Evolutionary conservation across 1,140 invertebrate species (phyloP).

Genomic region (Orussus abietinus): DNA sequence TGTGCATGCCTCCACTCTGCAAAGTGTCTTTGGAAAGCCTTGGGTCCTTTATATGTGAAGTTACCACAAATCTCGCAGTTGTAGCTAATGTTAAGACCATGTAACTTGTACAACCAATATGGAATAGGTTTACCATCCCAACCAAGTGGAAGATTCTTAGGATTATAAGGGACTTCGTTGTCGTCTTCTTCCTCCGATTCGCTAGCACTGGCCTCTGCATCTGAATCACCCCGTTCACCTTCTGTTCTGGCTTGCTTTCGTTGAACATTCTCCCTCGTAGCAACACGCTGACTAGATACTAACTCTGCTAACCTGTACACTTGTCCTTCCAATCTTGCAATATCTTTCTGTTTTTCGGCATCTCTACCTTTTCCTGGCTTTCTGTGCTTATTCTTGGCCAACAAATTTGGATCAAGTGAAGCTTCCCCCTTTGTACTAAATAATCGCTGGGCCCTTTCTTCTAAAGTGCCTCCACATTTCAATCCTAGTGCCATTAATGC

Average conservation of each 20-base stretch:
- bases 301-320: conserved; percentile 83
- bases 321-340: conserved; percentile 83
- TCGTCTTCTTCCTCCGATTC: conserved; percentile 86
- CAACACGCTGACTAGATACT: conserved; percentile 76
- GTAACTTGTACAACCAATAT: conserved; percentile 99
- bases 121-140: conserved; percentile 99
- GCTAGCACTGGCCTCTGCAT: conserved; percentile 81
- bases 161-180: conserved; percentile 96
- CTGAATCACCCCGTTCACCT: conserved; percentile 89
- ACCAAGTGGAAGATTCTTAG: conserved; percentile 96
- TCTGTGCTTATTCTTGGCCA: conserved; percentile 78
- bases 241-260: conserved; percentile 95
- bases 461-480: conserved; percentile 97
- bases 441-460: conserved; percentile 93
- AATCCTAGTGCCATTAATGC: conserved; percentile 95
- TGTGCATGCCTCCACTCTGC: conserved; percentile 99
- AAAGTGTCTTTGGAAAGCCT: conserved; percentile 99
- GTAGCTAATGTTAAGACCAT: conserved; percentile 98
- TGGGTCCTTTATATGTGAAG: conserved; percentile 98
- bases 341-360: conserved; percentile 73
- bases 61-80: conserved; percentile 99
- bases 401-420: conserved; percentile 82
- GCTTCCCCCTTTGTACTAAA: conserved; percentile 95
- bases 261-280: conserved; percentile 97
- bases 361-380: conserved; percentile 63